These are phyloP conservation scores for Diprion similis DNA, from an alignment of 1,140 invertebrate genomes.

Conservation along the genomic window DNA sequence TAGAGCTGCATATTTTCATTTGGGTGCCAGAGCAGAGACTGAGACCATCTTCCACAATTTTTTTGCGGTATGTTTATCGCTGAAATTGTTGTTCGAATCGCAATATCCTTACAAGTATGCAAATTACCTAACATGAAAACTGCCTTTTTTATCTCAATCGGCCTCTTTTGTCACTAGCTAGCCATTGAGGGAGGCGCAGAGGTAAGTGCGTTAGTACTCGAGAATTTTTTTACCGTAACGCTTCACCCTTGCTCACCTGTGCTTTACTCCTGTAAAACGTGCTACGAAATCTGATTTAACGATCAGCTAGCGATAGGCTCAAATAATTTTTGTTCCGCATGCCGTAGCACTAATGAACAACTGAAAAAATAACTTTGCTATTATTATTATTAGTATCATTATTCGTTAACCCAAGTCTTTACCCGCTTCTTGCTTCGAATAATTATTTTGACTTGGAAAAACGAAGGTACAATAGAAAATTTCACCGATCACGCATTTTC, in stretches of 20 bases:
- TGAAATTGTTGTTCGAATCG: background rate
- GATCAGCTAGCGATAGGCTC: no score
- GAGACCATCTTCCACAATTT: constrained; percentile 53
- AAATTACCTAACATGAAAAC: constrained; percentile 8
- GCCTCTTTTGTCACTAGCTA: constrained; percentile 42
- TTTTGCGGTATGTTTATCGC: constrained; percentile 43
- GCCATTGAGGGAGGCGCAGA: constrained; percentile 45
- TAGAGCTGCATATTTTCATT: constrained; percentile 62
- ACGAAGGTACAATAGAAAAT: no score
- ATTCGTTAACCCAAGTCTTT: no score
- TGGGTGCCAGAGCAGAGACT: constrained; percentile 51
- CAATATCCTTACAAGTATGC: background rate
- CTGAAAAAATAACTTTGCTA: no score
- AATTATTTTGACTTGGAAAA: no score
- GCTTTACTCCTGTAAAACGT: no score
- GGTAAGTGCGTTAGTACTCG: constrained; percentile 36
- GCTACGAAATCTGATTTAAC: no score
- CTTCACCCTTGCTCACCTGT: background rate
- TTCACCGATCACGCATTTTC: no score
- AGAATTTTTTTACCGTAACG: background rate
- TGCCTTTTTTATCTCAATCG: background rate
- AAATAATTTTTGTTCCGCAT: no score
- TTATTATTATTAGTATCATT: no score
- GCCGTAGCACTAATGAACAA: no score
- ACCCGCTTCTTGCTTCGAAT: no score